Evolutionary conservation across 2,888 invertebrate genomes (phyloP).

Genomic region (Clitarchus hookeri): DNA sequence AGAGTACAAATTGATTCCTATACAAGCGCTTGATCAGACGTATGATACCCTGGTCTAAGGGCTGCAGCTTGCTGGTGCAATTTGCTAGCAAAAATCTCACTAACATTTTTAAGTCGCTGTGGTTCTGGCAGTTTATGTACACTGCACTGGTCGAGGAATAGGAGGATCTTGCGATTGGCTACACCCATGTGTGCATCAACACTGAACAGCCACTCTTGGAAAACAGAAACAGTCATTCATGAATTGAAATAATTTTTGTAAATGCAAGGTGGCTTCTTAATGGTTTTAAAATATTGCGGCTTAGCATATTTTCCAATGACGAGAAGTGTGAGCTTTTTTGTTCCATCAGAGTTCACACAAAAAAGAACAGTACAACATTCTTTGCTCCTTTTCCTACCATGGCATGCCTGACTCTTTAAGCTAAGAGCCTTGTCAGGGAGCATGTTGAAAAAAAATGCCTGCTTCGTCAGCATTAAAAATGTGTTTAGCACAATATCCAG

Average conservation of each 20-base stretch:
- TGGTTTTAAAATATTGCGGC: not conserved
- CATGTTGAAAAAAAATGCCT: not conserved
- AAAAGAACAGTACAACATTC: not conserved
- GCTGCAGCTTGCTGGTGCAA: not conserved
- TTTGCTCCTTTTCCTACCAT: not conserved
- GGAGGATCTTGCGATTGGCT: not conserved
- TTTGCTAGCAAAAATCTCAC: not conserved
- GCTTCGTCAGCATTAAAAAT: not conserved
- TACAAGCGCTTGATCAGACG: not conserved
- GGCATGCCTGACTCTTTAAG: not conserved
- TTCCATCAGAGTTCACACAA: not conserved
- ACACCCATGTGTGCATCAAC: not conserved
- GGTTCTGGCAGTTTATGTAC: not conserved
- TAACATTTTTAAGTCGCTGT: not conserved
- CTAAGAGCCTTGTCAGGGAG: not conserved
- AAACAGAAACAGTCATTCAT: not conserved
- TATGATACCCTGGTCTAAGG: not conserved
- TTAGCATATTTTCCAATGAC: not conserved
- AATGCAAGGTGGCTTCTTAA: not conserved
- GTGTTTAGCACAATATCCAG: not conserved
- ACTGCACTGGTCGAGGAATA: not conserved
- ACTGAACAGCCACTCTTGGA: not conserved
- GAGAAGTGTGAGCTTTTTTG: not conserved
- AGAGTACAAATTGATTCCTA: not conserved
- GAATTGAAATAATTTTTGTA: not conserved